These are phyloP conservation scores for Orycteropus afer DNA, from an alignment of 2,113 vertebrate genomes.

Conservation along the genomic window DNA sequence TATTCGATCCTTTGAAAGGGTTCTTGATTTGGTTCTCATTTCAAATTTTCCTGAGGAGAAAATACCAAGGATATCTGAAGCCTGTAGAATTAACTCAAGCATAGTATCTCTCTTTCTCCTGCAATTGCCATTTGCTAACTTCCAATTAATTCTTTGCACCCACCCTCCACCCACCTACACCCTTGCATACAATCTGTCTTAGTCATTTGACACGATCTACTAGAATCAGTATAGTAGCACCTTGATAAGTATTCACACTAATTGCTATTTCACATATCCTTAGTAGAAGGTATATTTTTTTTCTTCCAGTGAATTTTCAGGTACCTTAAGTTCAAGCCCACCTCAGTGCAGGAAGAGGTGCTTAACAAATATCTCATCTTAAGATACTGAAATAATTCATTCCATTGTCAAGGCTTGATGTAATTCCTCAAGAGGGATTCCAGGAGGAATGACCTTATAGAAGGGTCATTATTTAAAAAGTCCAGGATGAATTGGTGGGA, in stretches of 20 bases:
- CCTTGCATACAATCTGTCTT: constrained; percentile 75
- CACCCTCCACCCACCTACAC: constrained; percentile 64
- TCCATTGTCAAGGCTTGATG: background rate
- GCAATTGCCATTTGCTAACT: constrained; percentile 71
- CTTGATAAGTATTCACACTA: constrained; percentile 73
- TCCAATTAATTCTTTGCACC: constrained; percentile 73
- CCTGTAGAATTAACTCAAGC: constrained; percentile 53
- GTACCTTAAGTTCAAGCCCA: constrained; percentile 71
- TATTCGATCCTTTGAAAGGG: constrained; percentile 3
- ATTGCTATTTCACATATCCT: constrained; percentile 66
- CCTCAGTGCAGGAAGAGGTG: background rate
- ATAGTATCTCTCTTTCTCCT: constrained; percentile 63
- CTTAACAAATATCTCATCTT: constrained; percentile 40
- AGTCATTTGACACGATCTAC: constrained; percentile 77
- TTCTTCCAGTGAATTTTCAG: constrained; percentile 61
- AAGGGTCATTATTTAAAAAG: background rate
- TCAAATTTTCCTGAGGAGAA: constrained; percentile 49
- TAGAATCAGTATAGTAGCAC: constrained; percentile 75
- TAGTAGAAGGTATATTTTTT: constrained; percentile 54
- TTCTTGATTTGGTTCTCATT: constrained; percentile 31
- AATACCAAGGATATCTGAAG: constrained; percentile 45
- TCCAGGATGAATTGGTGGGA: background rate
- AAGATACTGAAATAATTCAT: background rate
- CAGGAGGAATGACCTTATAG: background rate
- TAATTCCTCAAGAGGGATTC: background rate